These are phyloP conservation scores for Popillia japonica DNA, from an alignment of 1,140 invertebrate genomes.

Conservation along the genomic window DNA sequence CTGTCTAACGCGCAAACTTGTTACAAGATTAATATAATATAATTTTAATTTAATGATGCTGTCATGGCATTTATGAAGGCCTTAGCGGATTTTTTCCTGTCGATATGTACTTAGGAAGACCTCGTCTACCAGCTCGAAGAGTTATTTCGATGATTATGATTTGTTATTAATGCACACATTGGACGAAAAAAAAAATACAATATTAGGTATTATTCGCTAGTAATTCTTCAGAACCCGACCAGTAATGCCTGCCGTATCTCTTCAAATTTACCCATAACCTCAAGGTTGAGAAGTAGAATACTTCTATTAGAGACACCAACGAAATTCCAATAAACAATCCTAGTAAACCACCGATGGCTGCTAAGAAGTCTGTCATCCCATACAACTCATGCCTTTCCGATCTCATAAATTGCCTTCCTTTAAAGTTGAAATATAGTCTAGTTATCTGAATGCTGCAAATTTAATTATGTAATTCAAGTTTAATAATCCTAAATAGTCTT, in stretches of 20 bases:
- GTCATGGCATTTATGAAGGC: too few species aligned
- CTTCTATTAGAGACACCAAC: constrained; percentile 69
- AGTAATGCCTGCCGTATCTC: constrained; percentile 47
- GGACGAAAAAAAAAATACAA: too few species aligned
- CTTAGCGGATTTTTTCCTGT: too few species aligned
- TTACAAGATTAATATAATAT: too few species aligned
- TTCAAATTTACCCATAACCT: constrained; percentile 60
- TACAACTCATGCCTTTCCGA: constrained; percentile 69
- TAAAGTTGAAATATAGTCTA: constrained; percentile 65
- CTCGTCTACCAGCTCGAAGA: too few species aligned
- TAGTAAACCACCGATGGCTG: constrained; percentile 71
- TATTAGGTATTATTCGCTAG: constrained; percentile 42
- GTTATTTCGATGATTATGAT: too few species aligned
- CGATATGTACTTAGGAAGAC: too few species aligned
- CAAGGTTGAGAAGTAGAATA: constrained; percentile 69
- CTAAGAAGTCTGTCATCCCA: constrained; percentile 70
- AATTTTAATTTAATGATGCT: too few species aligned
- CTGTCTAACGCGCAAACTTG: too few species aligned
- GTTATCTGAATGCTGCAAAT: constrained; percentile 59
- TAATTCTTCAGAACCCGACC: constrained; percentile 47
- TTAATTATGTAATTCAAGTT: background rate
- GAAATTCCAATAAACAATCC: constrained; percentile 74
- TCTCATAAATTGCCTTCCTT: constrained; percentile 70
- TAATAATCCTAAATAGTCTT: background rate
- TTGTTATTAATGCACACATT: too few species aligned